Base-by-base conservation (phyloP, 2,113 vertebrate species). In the Hypomesus transpacificus region DNA sequence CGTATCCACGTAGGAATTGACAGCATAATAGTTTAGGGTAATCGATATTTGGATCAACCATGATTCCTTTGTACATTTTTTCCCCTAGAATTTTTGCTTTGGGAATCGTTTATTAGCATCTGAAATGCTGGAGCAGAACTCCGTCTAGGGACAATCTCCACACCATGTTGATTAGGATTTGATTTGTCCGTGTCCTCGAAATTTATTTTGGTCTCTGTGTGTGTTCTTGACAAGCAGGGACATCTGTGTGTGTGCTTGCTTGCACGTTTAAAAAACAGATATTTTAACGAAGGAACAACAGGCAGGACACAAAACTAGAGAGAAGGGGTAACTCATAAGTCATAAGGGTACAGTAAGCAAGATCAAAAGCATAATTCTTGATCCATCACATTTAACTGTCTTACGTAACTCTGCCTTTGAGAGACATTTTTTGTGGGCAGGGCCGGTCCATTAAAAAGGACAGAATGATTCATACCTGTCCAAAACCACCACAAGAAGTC, bases 141-240 rank as follows among this genome's bases (percentile, higher is more conserved):
- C 22, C 71, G 72, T 77, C 31, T 6, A 34, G 7, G 31, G 4
- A 34, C 31, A 14, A 57, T 57, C 24, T 26, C 24, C 7, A 34
- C 76, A 73, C 68, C 0, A 9, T n/a, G 51, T 57, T 74, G 69
- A 83, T 85, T 84, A 78, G 54, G 68, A 80, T 80, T 73, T 76
- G 68, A 81, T 83, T 71, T 3, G 53, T 50, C 71, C 54, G 28
- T 69, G 67, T 81, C 39, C 63, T 46, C 63, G 74, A 21, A 24
- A 76, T 51, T 66, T 70, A 74, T 80, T 85, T 73, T 34, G 7
- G 31, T 34, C 31, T 34, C 31, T 5, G 31, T 7, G 31, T 34
- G 31, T 34, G 31, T 34, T 5, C 31, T 34, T 34, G 31, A 34
- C 31, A 34, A 34, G 31, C 31, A 34, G 31, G 31, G 31, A 34